Base-by-base conservation (phyloP, 1,140 invertebrate species). In the Stegodyphus mimosarum region DNA sequence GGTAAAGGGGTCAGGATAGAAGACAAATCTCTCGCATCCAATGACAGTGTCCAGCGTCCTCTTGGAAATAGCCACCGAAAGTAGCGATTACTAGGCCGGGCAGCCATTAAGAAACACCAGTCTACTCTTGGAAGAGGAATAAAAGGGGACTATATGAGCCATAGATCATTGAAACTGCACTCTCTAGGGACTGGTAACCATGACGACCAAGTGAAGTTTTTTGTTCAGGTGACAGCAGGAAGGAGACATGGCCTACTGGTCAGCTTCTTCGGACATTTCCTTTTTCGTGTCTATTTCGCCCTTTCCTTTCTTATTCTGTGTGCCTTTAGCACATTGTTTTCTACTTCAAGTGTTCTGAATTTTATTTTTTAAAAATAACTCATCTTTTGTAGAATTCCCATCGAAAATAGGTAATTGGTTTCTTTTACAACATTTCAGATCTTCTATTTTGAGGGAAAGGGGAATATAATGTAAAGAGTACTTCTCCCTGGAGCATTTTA, bases 1-100 rank as follows among this genome's bases (percentile, higher is more conserved):
- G n/a, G n/a, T n/a, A n/a, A n/a, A n/a, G n/a, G n/a, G n/a, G n/a
- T n/a, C n/a, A n/a, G n/a, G n/a, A n/a, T n/a, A n/a, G 55, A 84
- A 84, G 81, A 84, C 72, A 84, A 84, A 84, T 84, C 81, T 75
- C 64, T 76, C 72, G 81, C 72, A 67, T 84, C 81, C 81, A 84
- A 84, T 76, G 81, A 84, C 81, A 84, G 81, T 84, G 81, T 84
- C 81, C 81, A 84, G 81, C 73, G 81, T 84, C 73, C 81, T 84
- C 73, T 69, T 74, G 63, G 81, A 84, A 84, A 75, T 75, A 76
- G 72, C 81, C 72, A 75, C 81, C 60, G 73, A 84, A 76, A 84
- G 81, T 75, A 84, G 81, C 81, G 81, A 84, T 84, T 84, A 84
- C 81, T 76, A 76, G 81, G 64, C 72, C 73, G 72, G 73, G 60